Base-by-base conservation (phyloP, 1,140 invertebrate genomes). In the Scaptomyza graminum region DNA sequence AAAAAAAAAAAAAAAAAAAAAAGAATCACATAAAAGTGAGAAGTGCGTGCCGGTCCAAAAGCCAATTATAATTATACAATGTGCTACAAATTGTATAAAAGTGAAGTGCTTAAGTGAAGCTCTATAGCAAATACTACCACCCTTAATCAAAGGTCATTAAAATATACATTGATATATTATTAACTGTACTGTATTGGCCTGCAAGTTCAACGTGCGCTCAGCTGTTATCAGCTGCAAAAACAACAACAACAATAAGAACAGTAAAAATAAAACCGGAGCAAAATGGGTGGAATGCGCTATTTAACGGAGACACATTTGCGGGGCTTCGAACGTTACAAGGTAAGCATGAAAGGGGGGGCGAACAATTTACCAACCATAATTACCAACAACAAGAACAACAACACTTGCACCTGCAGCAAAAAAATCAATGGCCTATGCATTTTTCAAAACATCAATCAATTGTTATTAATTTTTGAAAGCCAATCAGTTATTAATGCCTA, bases 261-360 rank as follows among this genome's bases (percentile, higher is more conserved):
- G 22, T n/a, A 56, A 50, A 46, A 43, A 37, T 37, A 39, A 39
- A 3, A 67, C 47, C 67, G 15, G 44, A 57, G 44, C 57, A 85
- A 77, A 74, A 87, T 87, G 85, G 52, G 72, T 59, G 92, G 93
- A 78, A 90, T 91, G 37, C 89, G 94, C 71, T 97, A 97, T 92
- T 92, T 97, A 66, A 93, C 93, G 34, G 93, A 94, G 47, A 94
- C 96, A 75, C 95, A 96, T 90, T 93, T 97, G 66, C 92, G 93
- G 78, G 96, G 96, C 64, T 97, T 97, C 92, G 96, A 97, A 91
- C 95, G 95, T 85, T 97, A 97, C 88, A 97, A 97, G 94, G 96
- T 97, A 82, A 93, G 90, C 90, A 49, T 59, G 73, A 51, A 44
- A 37, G 43, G 47, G 52, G 46, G 3, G 37, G 37, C 4, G n/a